Base-by-base conservation (phyloP, 2,113 vertebrate species). In the Scatophagus argus region DNA sequence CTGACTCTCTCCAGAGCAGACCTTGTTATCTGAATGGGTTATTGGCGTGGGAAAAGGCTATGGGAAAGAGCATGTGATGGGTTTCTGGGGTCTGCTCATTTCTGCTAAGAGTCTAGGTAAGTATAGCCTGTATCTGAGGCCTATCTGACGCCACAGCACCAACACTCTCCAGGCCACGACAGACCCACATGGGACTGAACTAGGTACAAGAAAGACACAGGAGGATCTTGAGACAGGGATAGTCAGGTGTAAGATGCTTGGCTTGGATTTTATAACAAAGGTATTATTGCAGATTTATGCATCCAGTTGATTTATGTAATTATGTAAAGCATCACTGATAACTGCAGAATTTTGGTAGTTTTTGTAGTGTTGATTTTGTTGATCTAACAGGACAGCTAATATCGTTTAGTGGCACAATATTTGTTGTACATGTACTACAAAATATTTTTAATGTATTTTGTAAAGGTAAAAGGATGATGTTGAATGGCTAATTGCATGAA, bases 71-170 rank as follows among this genome's bases (percentile, higher is more conserved):
- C 55, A n/a, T 60, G 71, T 73, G 78, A 86, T 55, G 34, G 66
- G 58, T 81, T 41, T 75, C 66, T 38, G 49, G 46, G 62, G 74
- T 79, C 78, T 74, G n/a, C 67, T 67, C 31, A 34, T 67, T 81
- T 77, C 12, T 66, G 78, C 64, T 63, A 12, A 79, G 78, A 51
- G 79, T 41, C 68, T 41, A 60, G 46, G 56, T 89, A 90, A 90
- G 88, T 87, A 88, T 88, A 90, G 77, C 63, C 34, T 29, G 54
- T 62, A 87, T 82, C 82, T 66, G 55, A 49, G 73, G 44, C 65
- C 72, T 88, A 88, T 89, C 86, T 83, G 87, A 84, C 41, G n/a
- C 55, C 25, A 39, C 47, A 56, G 54, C 58, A 60, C 44, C 65
- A 64, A 88, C 82, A 68, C 77, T 85, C 59, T 27, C 62, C 86